A percentile compares a stretch with the other conserved stretches of the same genome.
phyloP scores from a whole-genome alignment of 2,113 vertebrate species.

The Vicugna pacos region DNA sequence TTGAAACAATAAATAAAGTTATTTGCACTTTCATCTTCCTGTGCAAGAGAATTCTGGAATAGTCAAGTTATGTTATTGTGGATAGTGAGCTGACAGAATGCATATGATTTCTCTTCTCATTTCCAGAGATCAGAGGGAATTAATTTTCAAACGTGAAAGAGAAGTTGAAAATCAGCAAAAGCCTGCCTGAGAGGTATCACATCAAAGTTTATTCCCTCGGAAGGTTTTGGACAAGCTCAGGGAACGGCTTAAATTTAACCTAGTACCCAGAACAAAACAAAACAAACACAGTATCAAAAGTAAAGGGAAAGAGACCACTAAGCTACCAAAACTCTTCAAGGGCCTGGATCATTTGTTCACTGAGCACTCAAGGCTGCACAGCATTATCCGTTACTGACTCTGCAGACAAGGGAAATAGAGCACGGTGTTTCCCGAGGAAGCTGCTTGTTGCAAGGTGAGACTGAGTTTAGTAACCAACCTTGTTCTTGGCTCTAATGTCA shows the following conservation, averaged over 20 bases:
- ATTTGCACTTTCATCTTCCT: background rate
- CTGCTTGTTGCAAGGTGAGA: constrained; percentile 62
- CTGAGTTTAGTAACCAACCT: constrained; percentile 66
- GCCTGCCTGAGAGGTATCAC: background rate
- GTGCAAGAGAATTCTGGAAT: background rate
- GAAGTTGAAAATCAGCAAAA: background rate
- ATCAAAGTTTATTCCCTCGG: constrained; percentile 26
- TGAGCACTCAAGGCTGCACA: background rate
- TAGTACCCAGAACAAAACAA: background rate
- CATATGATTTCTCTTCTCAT: background rate
- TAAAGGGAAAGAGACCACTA: constrained; percentile 1
- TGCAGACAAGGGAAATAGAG: constrained; percentile 49
- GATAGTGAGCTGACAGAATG: background rate
- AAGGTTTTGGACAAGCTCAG: constrained; percentile 7
- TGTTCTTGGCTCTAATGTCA: constrained; percentile 72
- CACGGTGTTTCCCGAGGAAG: constrained; percentile 34
- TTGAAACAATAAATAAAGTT: constrained; percentile 8
- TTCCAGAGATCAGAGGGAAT: background rate
- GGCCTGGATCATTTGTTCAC: constrained; percentile 43
- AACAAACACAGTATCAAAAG: background rate
- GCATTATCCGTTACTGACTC: constrained; percentile 5
- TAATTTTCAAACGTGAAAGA: background rate
- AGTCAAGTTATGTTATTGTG: background rate
- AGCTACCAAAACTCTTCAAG: background rate
- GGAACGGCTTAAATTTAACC: constrained; percentile 5